Base-by-base conservation (phyloP, 2,113 vertebrate species). In the Mola mola region DNA sequence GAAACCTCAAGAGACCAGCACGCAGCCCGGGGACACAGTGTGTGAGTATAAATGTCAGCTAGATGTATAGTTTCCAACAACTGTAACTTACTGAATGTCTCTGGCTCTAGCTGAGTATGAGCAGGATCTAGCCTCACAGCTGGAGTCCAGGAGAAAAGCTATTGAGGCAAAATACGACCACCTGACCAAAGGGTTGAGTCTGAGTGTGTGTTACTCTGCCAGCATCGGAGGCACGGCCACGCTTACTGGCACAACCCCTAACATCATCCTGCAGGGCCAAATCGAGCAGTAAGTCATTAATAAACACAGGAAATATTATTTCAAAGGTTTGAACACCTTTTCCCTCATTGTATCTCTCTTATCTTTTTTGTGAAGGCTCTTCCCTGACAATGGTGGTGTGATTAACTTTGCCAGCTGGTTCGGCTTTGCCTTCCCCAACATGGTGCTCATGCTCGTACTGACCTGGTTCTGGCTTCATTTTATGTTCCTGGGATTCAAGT, bases 331-430 rank as follows among this genome's bases (percentile, higher is more conserved):
- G 9, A 4, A 34, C 13, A 5, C 17, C 22, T 68, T 7, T 17
- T 43, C 31, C 16, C 37, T 52, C 2, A n/a, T n/a, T n/a, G n/a
- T 6, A 16, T 40, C 7, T 50, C 8, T 47, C 49, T 29, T n/a
- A 0, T 53, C 24, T 37, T 75, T 28, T 76, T 29, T 70, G 53
- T 52, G 15, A 84, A 98, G 96, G 17, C 3, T 96, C 42, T 98
- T 89, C 38, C 83, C 83, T 0, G 0, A 0, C 0, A 98, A 94
- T 0, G 51, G 33, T 12, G 93, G 89, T 0, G 42, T 96, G 70
- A 89, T 98, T 79, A 98, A 95, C 90, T 98, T 98, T 47, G 94
- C 93, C 61, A 95, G 93, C 47, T 98, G 96, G 96, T 98, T 98
- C 26, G 85, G 75, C 66, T 96, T 96, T 12, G 89, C 95, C 52